Evolutionary conservation across 92 coral and sea anemone species (phyloP).

Genomic region (Plumapathes pennacea): DNA sequence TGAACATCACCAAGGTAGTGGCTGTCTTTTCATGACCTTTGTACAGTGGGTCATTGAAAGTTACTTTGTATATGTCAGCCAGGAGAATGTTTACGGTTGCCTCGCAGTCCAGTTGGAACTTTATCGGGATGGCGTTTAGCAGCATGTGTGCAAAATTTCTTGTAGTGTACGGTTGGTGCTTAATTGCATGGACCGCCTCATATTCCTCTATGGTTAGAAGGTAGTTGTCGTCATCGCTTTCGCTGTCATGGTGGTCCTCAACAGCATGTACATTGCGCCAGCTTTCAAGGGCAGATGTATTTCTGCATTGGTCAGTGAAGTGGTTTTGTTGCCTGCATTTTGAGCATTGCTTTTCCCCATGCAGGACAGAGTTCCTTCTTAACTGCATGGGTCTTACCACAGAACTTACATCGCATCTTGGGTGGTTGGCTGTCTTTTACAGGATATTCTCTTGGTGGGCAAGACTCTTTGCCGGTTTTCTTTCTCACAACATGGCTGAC

Average conservation of each 20-base stretch:
- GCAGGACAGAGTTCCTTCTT: conserved; percentile 44
- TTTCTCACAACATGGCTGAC: conserved; percentile 1
- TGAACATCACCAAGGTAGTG: conserved; percentile 17
- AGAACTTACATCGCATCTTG: conserved; percentile 29
- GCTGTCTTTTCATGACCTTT: background rate
- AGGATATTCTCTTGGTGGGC: background rate
- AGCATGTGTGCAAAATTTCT: conserved; percentile 4
- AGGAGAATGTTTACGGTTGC: conserved; percentile 6
- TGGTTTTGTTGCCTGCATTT: conserved; percentile 44
- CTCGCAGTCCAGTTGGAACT: conserved; percentile 7
- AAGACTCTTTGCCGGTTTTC: conserved; percentile 2
- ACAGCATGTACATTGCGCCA: conserved; percentile 3
- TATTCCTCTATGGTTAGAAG: conserved; percentile 11
- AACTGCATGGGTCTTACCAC: conserved; percentile 19
- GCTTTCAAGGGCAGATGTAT: background rate
- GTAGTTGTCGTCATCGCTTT: conserved; percentile 22
- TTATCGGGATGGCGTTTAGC: background rate
- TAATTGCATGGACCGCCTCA: background rate
- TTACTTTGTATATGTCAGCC: conserved; percentile 5
- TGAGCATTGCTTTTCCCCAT: conserved; percentile 39
- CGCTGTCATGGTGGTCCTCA: conserved; percentile 1
- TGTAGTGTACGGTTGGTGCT: background rate
- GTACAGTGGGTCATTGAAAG: conserved; percentile 16
- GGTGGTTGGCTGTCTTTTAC: background rate
- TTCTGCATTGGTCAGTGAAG: conserved; percentile 35